phyloP scores from a whole-genome alignment of 2,888 invertebrate species.

The Thera obeliscata region DNA sequence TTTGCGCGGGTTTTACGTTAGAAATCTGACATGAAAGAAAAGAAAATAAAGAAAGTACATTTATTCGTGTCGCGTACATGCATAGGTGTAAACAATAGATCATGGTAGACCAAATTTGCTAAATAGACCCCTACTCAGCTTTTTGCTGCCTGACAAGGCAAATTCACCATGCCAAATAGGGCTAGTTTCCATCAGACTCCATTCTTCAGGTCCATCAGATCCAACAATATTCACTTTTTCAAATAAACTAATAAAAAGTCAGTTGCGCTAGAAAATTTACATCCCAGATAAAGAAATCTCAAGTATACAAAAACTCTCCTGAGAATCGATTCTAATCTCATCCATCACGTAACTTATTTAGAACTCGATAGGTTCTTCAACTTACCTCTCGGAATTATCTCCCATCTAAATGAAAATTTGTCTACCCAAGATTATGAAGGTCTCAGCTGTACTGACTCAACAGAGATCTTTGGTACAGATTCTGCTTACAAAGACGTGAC shows the following conservation, averaged over 20 bases:
- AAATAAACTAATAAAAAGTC: background rate
- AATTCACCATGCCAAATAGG: too few relatives aligned
- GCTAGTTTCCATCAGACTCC: too few relatives aligned
- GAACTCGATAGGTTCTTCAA: conserved; percentile 28
- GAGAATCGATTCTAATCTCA: conserved; percentile 18
- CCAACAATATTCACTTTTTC: background rate
- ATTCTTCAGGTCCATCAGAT: background rate
- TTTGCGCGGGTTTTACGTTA: too few relatives aligned
- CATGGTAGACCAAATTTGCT: too few relatives aligned
- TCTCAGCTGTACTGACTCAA: conserved; percentile 46
- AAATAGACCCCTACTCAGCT: too few relatives aligned
- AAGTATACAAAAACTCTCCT: conserved; percentile 6
- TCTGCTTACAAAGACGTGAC: conserved; percentile 48
- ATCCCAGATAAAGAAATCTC: background rate
- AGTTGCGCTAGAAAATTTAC: background rate
- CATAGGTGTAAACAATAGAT: too few relatives aligned
- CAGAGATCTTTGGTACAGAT: conserved; percentile 47
- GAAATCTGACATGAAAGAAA: too few relatives aligned
- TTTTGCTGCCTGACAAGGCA: too few relatives aligned
- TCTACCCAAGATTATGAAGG: conserved; percentile 50
- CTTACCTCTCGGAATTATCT: conserved; percentile 41
- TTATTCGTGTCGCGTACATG: too few relatives aligned
- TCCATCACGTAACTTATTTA: conserved; percentile 31
- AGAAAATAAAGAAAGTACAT: too few relatives aligned
- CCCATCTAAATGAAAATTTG: conserved; percentile 57